phyloP scores from a whole-genome alignment of 2,113 vertebrate genomes.

The Phyllostomus discolor region DNA sequence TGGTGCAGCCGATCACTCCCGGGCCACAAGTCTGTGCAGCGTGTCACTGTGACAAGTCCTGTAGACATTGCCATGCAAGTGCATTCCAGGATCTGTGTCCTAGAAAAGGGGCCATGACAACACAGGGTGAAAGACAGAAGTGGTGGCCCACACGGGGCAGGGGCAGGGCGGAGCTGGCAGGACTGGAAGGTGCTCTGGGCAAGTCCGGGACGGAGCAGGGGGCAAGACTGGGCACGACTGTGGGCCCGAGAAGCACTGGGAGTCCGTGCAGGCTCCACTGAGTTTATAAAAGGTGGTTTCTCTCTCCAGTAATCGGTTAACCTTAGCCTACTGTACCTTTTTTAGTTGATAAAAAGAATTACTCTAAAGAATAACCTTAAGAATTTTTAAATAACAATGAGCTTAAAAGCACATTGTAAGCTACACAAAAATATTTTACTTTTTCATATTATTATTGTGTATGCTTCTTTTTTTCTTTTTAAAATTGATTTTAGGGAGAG shows the following conservation, averaged over 20 bases:
- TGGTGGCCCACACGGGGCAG: neutral
- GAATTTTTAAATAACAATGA: neutral
- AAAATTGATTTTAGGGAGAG: no score
- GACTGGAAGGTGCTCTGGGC: neutral
- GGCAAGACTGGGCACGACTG: neutral
- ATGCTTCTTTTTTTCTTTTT: no score
- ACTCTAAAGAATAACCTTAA: no score
- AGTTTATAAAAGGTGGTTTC: no score
- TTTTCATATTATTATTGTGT: neutral
- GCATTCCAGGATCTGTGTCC: neutral
- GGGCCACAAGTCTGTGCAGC: neutral
- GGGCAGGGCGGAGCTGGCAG: neutral
- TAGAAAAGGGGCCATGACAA: neutral
- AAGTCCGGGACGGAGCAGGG: neutral
- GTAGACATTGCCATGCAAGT: neutral
- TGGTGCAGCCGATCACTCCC: neutral
- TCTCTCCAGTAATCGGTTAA: neutral
- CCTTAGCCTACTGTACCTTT: neutral
- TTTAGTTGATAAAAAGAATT: neutral
- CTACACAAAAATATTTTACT: neutral
- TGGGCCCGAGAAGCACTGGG: neutral
- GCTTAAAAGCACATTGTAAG: neutral
- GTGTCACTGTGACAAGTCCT: neutral
- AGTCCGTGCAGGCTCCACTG: neutral
- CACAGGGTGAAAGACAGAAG: neutral